phyloP scores from a whole-genome alignment of 2,888 invertebrate species.

The Panorpa germanica region DNA sequence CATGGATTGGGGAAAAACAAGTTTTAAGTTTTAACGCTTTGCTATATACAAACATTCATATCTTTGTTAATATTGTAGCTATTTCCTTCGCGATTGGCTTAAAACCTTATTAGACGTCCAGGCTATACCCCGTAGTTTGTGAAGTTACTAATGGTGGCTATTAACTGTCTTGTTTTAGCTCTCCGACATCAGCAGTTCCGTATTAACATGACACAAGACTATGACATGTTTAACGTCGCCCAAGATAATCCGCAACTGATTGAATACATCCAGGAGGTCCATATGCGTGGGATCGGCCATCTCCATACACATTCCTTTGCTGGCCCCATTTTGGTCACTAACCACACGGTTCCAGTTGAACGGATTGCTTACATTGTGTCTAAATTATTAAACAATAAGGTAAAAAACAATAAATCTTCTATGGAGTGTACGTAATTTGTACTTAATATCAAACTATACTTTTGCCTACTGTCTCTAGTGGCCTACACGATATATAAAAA shows the following conservation, averaged over 20 bases:
- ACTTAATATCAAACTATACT: too few relatives aligned
- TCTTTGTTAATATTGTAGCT: too few relatives aligned
- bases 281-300: conserved; percentile 32
- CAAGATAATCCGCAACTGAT: conserved; percentile 59
- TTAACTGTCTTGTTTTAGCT: too few relatives aligned
- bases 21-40: too few relatives aligned
- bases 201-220: conserved; percentile 60
- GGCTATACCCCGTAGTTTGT: too few relatives aligned
- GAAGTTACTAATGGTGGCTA: too few relatives aligned
- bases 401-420: conserved; percentile 16
- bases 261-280: conserved; percentile 53
- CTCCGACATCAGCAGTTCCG: conserved; percentile 59
- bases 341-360: conserved; percentile 15
- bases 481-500: conserved; percentile 20
- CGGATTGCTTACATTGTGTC: conserved; percentile 26
- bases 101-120: too few relatives aligned
- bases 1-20: too few relatives aligned
- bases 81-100: too few relatives aligned
- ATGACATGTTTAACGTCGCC: conserved; percentile 49
- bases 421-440: conserved; percentile 19
- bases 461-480: conserved; percentile 19
- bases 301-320: too few relatives aligned
- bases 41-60: too few relatives aligned
- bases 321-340: too few relatives aligned
- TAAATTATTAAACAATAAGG: conserved; percentile 25